A percentile compares a stretch with the other conserved stretches of the same genome.
phyloP scores from a whole-genome alignment of 2,888 invertebrate species.

The Andrena praecox region DNA sequence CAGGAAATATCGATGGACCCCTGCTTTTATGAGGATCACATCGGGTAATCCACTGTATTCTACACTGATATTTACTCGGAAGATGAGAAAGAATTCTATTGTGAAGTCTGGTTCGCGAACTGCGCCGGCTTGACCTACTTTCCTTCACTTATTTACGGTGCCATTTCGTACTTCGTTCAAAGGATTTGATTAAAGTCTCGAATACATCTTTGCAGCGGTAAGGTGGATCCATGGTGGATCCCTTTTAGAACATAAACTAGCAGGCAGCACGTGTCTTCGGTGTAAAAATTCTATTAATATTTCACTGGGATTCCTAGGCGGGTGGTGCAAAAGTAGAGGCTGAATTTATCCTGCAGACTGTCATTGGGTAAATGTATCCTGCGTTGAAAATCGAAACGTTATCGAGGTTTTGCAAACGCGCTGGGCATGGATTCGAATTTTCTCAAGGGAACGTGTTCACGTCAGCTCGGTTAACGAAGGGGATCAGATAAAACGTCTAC shows the following conservation, averaged over 20 bases:
- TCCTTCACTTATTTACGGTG: neutral
- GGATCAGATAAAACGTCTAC: constrained; percentile 1
- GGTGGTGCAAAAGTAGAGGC: neutral
- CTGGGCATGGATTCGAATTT: neutral
- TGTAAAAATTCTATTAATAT: constrained; percentile 15
- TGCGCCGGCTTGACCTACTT: neutral
- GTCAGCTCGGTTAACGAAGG: neutral
- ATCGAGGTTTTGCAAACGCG: neutral
- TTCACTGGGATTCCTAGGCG: neutral
- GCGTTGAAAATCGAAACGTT: neutral
- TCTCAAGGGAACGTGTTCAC: neutral
- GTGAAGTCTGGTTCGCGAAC: neutral
- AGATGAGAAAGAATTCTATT: neutral
- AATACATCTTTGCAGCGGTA: neutral
- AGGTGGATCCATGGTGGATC: neutral
- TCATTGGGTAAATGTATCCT: no score
- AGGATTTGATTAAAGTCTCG: neutral
- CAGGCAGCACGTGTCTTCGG: no score
- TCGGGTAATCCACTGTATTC: neutral
- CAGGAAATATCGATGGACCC: constrained; percentile 12
- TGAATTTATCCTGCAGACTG: neutral
- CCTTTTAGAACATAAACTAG: no score
- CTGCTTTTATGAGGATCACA: neutral
- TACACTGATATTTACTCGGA: neutral
- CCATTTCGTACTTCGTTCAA: neutral